Evolutionary conservation across 2,113 vertebrate genomes (phyloP), one percentile per base, ranked within the genome.

Genomic region (Prinia subflava): DNA sequence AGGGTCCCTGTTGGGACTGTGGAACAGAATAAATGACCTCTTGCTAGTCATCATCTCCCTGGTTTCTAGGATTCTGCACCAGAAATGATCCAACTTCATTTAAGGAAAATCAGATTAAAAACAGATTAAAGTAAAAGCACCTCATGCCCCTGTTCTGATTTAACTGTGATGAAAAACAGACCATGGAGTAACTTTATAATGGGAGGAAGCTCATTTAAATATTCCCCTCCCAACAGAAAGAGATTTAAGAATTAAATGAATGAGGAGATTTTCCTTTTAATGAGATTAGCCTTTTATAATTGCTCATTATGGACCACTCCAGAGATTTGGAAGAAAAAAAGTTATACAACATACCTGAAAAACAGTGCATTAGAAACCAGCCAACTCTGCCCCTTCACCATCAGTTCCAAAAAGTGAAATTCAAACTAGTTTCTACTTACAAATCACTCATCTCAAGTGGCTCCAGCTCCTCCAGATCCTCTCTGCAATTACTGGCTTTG

Each of bases 231-330:
- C 87, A 83, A 90, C 70, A 89, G 90, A 89, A 96, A 94, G 79
- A 56, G 63, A 76, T 97, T 96, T 96, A 94, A 83, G 92, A 94
- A 92, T 83, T 78, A 74, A 96, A 94, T 74, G 95, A 96, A 93
- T 64, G 28, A 69, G 86, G 65, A 75, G 64, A 97, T 94, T 91
- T 76, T 96, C 84, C 77, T 67, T 87, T 90, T 81, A 95, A 92
- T 90, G 84, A 91, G 74, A 96, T 97, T 90, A 96, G 76, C 83
- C 57, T 73, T 96, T 95, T 92, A 77, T 73, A 95, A 95, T 53
- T 96, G 86, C 71, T 82, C 67, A 70, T 92, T 91, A 90, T 44
- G 39, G 84, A 83, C 73, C 50, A 91, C 91, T 93, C 39, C 55
- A 90, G 93, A 83, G 84, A 69, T 88, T 67, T 33, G 85, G 92